Conservation (phyloP, 2,113 vertebrate species). For the Opisthocomus hoazin region DNA sequence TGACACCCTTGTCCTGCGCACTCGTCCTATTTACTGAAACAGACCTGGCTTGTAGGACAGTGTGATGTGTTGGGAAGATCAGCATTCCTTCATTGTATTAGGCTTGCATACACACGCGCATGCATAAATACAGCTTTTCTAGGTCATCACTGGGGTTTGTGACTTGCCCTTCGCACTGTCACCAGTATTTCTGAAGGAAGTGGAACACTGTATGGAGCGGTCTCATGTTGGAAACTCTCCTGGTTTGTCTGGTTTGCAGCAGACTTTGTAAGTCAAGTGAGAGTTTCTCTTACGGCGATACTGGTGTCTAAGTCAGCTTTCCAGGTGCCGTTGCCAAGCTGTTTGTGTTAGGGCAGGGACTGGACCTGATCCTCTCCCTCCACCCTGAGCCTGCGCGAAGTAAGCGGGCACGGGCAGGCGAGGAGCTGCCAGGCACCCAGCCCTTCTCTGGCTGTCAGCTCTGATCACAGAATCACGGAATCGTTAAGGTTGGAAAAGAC, state of each 20-base stretch:
- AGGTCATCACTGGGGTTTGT: neutral
- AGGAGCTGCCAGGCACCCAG: neutral
- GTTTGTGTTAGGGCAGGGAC: neutral
- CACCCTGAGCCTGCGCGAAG: no score
- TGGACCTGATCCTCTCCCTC: neutral
- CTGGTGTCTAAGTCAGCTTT: neutral
- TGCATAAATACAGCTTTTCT: neutral
- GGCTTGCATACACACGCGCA: neutral
- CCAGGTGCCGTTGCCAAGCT: neutral
- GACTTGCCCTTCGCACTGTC: neutral
- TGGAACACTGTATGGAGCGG: accelerated
- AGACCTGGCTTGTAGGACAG: no score
- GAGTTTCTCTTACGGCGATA: neutral
- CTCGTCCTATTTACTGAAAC: neutral
- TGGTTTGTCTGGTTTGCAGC: neutral
- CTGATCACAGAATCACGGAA: no score
- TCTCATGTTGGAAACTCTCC: neutral
- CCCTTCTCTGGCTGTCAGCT: neutral
- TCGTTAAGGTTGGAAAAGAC: no score
- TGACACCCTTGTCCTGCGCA: neutral
- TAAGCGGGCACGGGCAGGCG: no score
- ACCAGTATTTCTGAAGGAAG: neutral
- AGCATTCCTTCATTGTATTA: neutral
- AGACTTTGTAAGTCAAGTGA: neutral
- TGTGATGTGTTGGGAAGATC: neutral